Percentiles rank a stretch among this genome's conserved stretches.
Evolutionary conservation across 2,113 vertebrate genomes (phyloP).

Genomic region (Dermatemys mawii): DNA sequence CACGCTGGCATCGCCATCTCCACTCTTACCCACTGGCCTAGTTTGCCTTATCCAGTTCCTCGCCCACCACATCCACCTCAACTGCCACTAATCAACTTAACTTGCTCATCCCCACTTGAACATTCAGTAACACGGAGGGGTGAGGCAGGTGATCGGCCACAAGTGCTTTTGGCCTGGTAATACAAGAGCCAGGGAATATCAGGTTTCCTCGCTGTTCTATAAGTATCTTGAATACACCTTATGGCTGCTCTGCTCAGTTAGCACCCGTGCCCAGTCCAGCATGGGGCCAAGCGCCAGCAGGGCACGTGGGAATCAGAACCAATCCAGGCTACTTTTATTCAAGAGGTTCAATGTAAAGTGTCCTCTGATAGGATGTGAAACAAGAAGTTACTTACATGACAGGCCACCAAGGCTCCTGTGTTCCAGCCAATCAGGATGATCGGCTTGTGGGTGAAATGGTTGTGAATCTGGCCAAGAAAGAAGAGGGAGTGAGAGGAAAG

Average conservation of each 20-base stretch:
- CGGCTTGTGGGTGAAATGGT: conserved; percentile 95
- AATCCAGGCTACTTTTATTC: neutral
- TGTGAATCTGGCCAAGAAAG: conserved; percentile 86
- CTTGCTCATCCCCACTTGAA: neutral
- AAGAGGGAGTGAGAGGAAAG: neutral
- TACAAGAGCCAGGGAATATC: neutral
- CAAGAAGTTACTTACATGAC: conserved; percentile 85
- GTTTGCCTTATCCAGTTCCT: neutral
- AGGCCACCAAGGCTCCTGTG: conserved; percentile 93
- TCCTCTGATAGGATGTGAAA: neutral
- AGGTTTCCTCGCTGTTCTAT: neutral
- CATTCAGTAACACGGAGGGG: neutral
- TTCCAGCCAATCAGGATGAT: conserved; percentile 97
- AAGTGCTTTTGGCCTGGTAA: neutral
- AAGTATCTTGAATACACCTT: neutral
- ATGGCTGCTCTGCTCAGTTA: neutral
- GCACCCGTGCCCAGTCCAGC: neutral
- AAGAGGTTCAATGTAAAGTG: neutral
- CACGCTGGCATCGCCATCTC: neutral
- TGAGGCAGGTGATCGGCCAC: neutral
- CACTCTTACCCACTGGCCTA: neutral
- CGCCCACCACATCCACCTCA: neutral
- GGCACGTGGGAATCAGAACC: no score
- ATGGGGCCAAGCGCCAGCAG: neutral
- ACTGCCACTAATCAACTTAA: neutral